These are phyloP conservation scores for Brenthis daphne DNA, from an alignment of 2,888 invertebrate species.

Conservation along the genomic window DNA sequence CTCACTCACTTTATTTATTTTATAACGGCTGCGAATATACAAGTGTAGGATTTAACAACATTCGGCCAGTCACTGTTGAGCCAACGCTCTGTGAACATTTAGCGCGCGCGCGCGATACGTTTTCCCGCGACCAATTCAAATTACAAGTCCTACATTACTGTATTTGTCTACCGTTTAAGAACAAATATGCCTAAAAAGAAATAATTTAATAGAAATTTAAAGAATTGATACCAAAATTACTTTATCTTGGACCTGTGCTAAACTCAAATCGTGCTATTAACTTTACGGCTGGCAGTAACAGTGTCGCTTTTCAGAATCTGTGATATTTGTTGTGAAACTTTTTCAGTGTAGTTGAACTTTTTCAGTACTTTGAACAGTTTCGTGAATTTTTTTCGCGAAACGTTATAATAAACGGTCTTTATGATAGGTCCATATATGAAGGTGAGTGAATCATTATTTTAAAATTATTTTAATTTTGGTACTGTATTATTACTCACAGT, in stretches of 20 bases:
- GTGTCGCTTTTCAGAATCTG: slow-evolving; percentile 65
- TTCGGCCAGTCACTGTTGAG: slow-evolving; percentile 73
- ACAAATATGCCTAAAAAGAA: slow-evolving; percentile 77
- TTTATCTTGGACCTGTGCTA: slow-evolving; percentile 52
- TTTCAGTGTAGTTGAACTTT: slow-evolving; percentile 63
- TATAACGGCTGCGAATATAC: slow-evolving; percentile 77
- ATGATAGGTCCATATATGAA: slow-evolving; percentile 82
- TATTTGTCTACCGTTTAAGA: slow-evolving; percentile 43
- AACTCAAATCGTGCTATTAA: slow-evolving; percentile 59
- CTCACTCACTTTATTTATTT: slow-evolving; percentile 69
- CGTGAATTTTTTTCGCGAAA: slow-evolving; percentile 79
- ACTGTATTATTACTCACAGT: slow-evolving; percentile 22
- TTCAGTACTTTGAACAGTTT: slow-evolving; percentile 55
- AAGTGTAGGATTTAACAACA: slow-evolving; percentile 64
- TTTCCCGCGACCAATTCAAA: slow-evolving; percentile 71
- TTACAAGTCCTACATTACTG: slow-evolving; percentile 36
- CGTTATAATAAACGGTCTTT: slow-evolving; percentile 70
- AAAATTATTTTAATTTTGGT: slow-evolving; percentile 37
- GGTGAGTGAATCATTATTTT: slow-evolving; percentile 62
- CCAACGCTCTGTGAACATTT: slow-evolving; percentile 64
- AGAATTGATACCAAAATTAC: slow-evolving; percentile 32
- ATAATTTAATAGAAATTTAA: slow-evolving; percentile 45
- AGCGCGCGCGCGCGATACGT: slow-evolving; percentile 56
- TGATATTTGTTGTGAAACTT: slow-evolving; percentile 63
- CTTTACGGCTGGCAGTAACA: slow-evolving; percentile 59